A percentile compares a stretch with the other conserved stretches of the same genome.
Evolutionary conservation across 2,797 vertebrate genomes (phyloP).

Genomic region (Spondyliosoma cantharus): DNA sequence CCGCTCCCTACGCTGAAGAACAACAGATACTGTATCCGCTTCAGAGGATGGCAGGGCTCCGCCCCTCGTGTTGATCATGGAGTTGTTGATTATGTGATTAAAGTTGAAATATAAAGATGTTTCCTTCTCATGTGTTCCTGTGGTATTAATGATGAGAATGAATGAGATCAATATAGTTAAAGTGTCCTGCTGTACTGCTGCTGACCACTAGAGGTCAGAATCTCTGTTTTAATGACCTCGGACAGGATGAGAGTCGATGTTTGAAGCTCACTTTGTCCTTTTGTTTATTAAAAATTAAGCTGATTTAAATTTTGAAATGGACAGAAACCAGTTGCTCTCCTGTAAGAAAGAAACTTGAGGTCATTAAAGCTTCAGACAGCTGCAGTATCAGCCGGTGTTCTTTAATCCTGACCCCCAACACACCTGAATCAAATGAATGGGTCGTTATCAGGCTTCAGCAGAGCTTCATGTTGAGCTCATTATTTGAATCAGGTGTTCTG

Average conservation of each 20-base stretch:
- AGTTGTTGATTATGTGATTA: slow-evolving; percentile 73
- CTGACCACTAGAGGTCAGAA: slow-evolving; percentile 32
- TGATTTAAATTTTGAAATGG: not conserved
- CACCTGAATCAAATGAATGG: no score
- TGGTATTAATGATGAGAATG: not conserved
- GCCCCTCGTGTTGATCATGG: slow-evolving; percentile 48
- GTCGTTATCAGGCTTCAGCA: no score
- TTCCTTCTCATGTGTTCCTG: slow-evolving; percentile 20
- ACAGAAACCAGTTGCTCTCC: not conserved
- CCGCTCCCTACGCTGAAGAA: slow-evolving; percentile 53
- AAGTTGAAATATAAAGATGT: slow-evolving; percentile 52
- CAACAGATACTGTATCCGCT: slow-evolving; percentile 58
- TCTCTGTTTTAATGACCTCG: not conserved
- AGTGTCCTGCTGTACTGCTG: not conserved
- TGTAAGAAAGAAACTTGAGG: not conserved
- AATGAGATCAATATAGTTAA: no score
- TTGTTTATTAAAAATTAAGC: not conserved
- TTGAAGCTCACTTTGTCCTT: not conserved
- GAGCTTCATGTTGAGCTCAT: no score
- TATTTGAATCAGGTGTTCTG: no score
- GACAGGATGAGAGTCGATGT: accelerated
- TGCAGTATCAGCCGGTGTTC: no score
- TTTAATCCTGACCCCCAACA: no score
- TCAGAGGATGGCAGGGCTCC: slow-evolving; percentile 43
- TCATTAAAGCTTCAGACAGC: not conserved